Evolutionary conservation across 1,140 invertebrate species (phyloP), one percentile per base, ranked within the genome.

Genomic region (Drusus annulatus): DNA sequence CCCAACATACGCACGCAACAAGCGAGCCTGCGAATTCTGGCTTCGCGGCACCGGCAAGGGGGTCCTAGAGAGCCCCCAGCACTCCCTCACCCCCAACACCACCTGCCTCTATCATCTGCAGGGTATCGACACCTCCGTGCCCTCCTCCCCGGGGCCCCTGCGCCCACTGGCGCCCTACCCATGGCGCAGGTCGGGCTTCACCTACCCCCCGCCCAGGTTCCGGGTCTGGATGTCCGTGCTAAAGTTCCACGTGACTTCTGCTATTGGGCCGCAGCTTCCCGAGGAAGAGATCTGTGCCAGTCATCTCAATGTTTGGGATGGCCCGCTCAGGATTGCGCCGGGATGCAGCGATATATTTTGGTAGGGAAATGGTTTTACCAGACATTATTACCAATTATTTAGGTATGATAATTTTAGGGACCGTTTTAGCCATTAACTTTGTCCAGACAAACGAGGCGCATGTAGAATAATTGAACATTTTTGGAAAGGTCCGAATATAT

Each of bases 101-200:
- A 97, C 95, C 0, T 97, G 96, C 85, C 90, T 96, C 16, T 97
- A 96, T 86, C 94, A 96, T 84, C 93, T 97, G 85, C 93, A 94
- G 84, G 91, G 91, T 3, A 90, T 92, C 73, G 91, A 92, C 84
- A 91, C 90, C 2, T 88, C 92, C 1, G 87, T 90, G 1, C 90
- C 89, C 0, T 87, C 91, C 8, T 89, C 91, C 0, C 92, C 93
- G 2, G 91, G 91, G 45, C 91, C 91, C 1, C 89, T 91, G 23
- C 86, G 92, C 52, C 92, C 92, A 60, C 86, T 92, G 76, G 91
- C 91, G 45, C 89, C 91, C 75, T 94, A 93, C 84, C 91, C 90
- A 0, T 92, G 91, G 91, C 86, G 92, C 31, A 89, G 92, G 74
- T 90, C 91, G 0, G 89, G 90, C 0, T 84, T 86, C 86, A 89